These are phyloP conservation scores for Disparrhopalites patrizii DNA, from an alignment of 2,888 invertebrate species.

Conservation along the genomic window DNA sequence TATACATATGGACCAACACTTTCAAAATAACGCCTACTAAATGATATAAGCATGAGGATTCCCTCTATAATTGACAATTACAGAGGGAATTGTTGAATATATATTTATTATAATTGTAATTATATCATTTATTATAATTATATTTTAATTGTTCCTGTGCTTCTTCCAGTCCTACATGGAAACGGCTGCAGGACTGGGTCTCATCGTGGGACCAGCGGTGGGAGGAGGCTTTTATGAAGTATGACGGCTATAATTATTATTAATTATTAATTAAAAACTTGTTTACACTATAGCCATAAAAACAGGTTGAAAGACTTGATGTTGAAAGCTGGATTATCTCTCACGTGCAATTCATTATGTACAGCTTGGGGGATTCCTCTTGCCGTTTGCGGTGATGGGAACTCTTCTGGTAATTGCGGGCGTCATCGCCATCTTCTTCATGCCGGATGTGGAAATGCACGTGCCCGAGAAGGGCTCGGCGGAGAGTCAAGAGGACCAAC, in stretches of 20 bases:
- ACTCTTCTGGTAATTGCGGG: conserved; percentile 51
- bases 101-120: too few species aligned
- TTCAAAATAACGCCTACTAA: too few species aligned
- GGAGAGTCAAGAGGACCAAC: conserved; percentile 17
- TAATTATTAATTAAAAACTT: neutral
- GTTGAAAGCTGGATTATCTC: too few species aligned
- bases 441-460: conserved; percentile 53
- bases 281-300: neutral
- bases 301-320: neutral
- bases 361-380: conserved; percentile 51
- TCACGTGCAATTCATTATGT: too few species aligned
- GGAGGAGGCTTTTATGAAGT: conserved; percentile 51
- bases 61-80: too few species aligned
- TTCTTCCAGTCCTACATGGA: conserved; percentile 52
- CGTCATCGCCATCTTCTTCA: conserved; percentile 49
- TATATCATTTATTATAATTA: too few species aligned
- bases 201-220: conserved; percentile 52
- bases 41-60: too few species aligned
- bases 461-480: conserved; percentile 20
- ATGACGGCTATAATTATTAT: too few species aligned
- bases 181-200: conserved; percentile 52
- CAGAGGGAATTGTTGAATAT: too few species aligned
- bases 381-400: conserved; percentile 53
- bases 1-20: too few species aligned
- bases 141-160: conserved; percentile 16